phyloP scores from a whole-genome alignment of 2,797 vertebrate genomes.

The Sphaeramia orbicularis region DNA sequence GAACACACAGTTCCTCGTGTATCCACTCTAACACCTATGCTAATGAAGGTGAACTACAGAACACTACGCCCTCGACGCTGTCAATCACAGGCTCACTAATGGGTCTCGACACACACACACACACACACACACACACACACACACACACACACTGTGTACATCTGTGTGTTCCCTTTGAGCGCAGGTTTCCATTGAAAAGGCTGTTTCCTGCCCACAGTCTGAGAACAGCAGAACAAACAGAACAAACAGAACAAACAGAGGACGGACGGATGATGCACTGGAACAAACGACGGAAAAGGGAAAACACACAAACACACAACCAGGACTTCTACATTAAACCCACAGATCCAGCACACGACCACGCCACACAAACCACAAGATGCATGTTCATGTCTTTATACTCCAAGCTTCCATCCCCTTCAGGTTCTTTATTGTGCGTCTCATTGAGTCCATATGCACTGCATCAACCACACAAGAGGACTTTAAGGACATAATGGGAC shows the following conservation, averaged over 20 bases:
- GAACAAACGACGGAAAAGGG: not conserved
- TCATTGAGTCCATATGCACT: too few relatives aligned
- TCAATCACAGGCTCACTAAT: slow-evolving; percentile 61
- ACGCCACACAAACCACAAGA: not conserved
- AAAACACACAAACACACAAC: slow-evolving; percentile 13
- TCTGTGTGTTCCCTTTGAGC: slow-evolving; percentile 58
- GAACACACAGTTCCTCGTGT: not conserved
- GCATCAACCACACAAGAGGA: too few relatives aligned
- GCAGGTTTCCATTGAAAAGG: slow-evolving; percentile 43
- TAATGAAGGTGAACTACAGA: slow-evolving; percentile 57
- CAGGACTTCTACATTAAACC: not conserved
- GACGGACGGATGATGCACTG: not conserved
- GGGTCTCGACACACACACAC: slow-evolving; percentile 8
- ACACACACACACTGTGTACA: slow-evolving; percentile 41
- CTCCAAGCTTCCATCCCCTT: too few relatives aligned
- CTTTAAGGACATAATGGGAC: too few relatives aligned
- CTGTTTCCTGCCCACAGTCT: slow-evolving; percentile 50
- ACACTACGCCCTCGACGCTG: slow-evolving; percentile 46
- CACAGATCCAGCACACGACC: too few relatives aligned
- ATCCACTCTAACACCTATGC: slow-evolving; percentile 49
- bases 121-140: not conserved
- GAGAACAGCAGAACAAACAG: slow-evolving; percentile 34
- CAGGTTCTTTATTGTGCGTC: too few relatives aligned
- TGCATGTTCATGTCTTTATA: not conserved
- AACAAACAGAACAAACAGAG: not conserved